Base-by-base conservation (phyloP, 2,797 vertebrate genomes). In the Nasua narica region DNA sequence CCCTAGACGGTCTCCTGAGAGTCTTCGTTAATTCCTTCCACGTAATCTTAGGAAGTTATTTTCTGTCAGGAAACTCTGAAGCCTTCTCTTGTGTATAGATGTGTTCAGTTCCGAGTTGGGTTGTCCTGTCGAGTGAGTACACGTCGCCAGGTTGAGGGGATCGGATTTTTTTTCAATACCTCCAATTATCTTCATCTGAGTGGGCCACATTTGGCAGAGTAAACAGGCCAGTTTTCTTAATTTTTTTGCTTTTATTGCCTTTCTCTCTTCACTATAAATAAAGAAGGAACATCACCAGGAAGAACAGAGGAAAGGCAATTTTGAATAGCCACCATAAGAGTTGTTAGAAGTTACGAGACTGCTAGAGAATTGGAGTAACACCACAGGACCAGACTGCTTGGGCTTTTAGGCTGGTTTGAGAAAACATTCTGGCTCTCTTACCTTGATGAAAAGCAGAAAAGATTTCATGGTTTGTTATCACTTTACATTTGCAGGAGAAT, bases 31-130 rank as follows among this genome's bases (percentile, higher is more conserved):
- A 81, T 96, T 98, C 81, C 60, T 62, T 88, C 67, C 86, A 67
- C 69, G 69, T 65, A 90, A 85, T 95, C 97, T 89, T 87, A 70
- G 65, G 77, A 90, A 77, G 40, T 70, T 62, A 56, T 82, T 95
- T 98, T 96, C 95, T 92, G 87, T 76, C 70, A 97, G 96, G 92
- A 98, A 46, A 91, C 88, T 50, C 43, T 62, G 69, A 94, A 95
- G 87, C 58, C 79, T 0, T 0, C 37, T 87, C 25, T 74, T n/a
- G 7, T 27, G 14, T 79, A 32, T 5, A 15, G 77, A 60, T 35
- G 32, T 21, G 0, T 48, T 90, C 11, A 11, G 32, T 87, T 48
- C 15, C 37, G 78, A 74, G 37, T 46, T 86, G 19, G n/a, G 15
- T 48, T 7, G 27, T 50, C 27, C 58, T n/a, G 0, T 48, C 54